Base-by-base conservation (phyloP, 2,797 vertebrate genomes). In the Notoglanidium macrostoma region DNA sequence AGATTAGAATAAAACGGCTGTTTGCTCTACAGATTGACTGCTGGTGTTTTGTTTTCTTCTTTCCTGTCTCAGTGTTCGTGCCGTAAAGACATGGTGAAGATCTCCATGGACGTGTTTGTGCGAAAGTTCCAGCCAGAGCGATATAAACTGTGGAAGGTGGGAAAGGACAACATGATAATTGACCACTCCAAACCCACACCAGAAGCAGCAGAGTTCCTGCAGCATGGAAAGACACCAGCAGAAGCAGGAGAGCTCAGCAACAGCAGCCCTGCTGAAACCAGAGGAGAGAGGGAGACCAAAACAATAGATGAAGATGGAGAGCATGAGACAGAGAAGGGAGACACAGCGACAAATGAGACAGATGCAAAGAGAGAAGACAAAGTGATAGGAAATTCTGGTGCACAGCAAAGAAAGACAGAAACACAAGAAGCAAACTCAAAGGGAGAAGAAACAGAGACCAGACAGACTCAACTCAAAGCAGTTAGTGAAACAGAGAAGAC, bases 61-160 rank as follows among this genome's bases (percentile, higher is more conserved):
- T 26, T 46, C 29, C 49, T 83, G 17, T 61, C 90, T 65, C 92
- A 99, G 98, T 99, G 98, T 91, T 98, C 97, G 0, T 99, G 98
- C 89, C 96, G 98, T 68, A 98, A 99, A 92, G 98, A 99, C 91
- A 97, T 98, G 96, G 98, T 99, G 91, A 99, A 99, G 94, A 99
- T 99, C 89, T 98, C 98, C 83, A 99, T 99, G 98, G 98, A 99
- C 2, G 96, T 97, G 80, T 99, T 99, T 89, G 98, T 99, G 85
- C 95, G 95, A 87, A 98, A 98, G 93, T 99, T 97, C 91, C 98
- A 99, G 92, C 98, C 98, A 0, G 97, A 99, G 23, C 97, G 97
- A 44, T 99, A 99, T 92, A 98, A 97, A 90, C 95, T 97, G 63
- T 99, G 98, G 98, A 97, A 98, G 94, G 95, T 97, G 0, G 98